phyloP scores from a whole-genome alignment of 2,888 invertebrate species.

The Blastobasis adustella region DNA sequence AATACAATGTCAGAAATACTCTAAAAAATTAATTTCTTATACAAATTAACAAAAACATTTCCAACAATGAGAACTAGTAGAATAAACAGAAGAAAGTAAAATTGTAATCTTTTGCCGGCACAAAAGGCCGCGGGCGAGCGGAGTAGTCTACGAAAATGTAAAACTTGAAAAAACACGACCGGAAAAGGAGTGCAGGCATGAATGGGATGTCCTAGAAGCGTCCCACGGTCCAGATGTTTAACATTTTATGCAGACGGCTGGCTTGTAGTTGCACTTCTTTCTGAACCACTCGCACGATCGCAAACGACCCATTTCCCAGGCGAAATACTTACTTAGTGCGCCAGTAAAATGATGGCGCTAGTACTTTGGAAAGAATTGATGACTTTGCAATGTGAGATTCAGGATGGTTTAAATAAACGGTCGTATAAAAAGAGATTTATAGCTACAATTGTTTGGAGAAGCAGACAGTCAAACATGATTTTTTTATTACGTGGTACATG shows the following conservation, averaged over 20 bases:
- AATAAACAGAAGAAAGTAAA: background rate
- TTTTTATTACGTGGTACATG: no score
- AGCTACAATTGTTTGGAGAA: no score
- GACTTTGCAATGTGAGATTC: no score
- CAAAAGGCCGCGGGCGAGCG: slow-evolving; percentile 16
- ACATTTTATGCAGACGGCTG: slow-evolving; percentile 33
- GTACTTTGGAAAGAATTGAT: no score
- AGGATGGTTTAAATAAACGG: no score
- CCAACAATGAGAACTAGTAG: no score
- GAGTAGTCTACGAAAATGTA: slow-evolving; percentile 24
- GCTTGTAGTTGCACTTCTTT: background rate
- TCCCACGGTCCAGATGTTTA: slow-evolving; percentile 39
- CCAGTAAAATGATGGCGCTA: no score
- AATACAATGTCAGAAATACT: no score
- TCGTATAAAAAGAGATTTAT: no score
- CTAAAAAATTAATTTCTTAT: no score
- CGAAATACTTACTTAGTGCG: background rate
- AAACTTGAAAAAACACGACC: slow-evolving; percentile 33
- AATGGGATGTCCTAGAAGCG: slow-evolving; percentile 25
- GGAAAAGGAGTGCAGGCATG: slow-evolving; percentile 37
- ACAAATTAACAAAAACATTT: no score
- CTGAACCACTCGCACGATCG: background rate
- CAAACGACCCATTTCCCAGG: background rate
- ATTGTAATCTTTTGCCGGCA: slow-evolving; percentile 8
- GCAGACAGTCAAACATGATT: no score